phyloP scores from a whole-genome alignment of 2,888 invertebrate species.

The Scaptomyza flava region DNA sequence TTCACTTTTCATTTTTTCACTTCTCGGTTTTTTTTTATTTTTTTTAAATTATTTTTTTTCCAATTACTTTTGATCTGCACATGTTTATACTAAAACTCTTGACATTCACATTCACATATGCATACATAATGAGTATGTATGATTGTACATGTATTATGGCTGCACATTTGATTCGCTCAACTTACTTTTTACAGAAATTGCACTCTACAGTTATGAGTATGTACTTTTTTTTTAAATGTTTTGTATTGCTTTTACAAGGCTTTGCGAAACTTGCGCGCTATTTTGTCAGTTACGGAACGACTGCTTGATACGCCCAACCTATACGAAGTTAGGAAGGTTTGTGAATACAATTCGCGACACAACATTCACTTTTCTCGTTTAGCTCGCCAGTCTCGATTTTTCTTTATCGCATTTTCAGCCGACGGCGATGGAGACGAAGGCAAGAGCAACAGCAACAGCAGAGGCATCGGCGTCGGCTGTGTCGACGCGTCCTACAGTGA shows the following conservation, averaged over 20 bases:
- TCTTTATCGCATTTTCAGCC: conserved; percentile 77
- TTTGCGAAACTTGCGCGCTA: conserved; percentile 41
- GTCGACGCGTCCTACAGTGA: conserved; percentile 49
- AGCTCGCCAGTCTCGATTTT: conserved; percentile 68
- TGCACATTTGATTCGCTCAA: conserved; percentile 28
- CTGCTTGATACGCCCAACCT: conserved; percentile 77
- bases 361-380: conserved; percentile 81
- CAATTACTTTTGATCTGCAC: conserved; percentile 16
- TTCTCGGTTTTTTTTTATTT: background rate
- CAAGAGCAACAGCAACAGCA: conserved; percentile 3
- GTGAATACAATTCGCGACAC: conserved; percentile 75
- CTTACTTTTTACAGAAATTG: conserved; percentile 64
- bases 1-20: conserved; percentile 33
- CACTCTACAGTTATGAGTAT: conserved; percentile 65
- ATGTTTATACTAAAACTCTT: conserved; percentile 13
- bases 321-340: conserved; percentile 81
- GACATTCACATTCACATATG: background rate
- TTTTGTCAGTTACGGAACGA: conserved; percentile 51
- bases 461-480: conserved; percentile 21
- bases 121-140: background rate
- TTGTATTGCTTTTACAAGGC: conserved; percentile 36
- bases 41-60: background rate
- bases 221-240: conserved; percentile 21
- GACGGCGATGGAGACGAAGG: conserved; percentile 28
- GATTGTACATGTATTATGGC: background rate